Base-by-base conservation (phyloP, 2,113 vertebrate genomes). In the Mustela nigripes region DNA sequence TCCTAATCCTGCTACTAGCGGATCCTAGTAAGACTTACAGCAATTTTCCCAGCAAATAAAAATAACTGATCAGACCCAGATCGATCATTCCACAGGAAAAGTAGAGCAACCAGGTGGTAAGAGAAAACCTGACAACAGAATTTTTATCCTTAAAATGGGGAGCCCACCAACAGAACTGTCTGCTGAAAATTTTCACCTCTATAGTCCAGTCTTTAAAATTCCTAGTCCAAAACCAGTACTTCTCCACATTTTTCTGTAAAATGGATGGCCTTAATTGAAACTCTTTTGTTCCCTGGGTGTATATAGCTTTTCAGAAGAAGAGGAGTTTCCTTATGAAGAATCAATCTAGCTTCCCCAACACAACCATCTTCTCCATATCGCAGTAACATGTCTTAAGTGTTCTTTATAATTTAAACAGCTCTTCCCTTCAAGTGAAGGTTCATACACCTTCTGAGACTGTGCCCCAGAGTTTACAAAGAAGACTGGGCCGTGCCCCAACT, bases 31-130 rank as follows among this genome's bases (percentile, higher is more conserved):
- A 85, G 93, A 85, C 31, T 89, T 89, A 63, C 0, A 91, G 33
- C 95, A 97, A 87, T 82, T 97, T 90, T 67, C 73, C 69, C 28
- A 89, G 42, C 48, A 88, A 92, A 95, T 65, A 95, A 95, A 96
- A 92, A 91, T 48, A 82, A 73, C 18, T 14, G 48, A 89, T 85
- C 71, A 94, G 36, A 93, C 39, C 31, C 69, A 92, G 21, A 92
- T 14, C 36, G 42, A 65, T 62, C 48, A 85, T 50, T 84, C 22
- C 14, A 90, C 5, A 79, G 76, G 33, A 92, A 89, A 96, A 87
- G 26, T 48, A 36, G 10, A 36, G 50, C 48, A 95, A 95, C 1
- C 78, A 93, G 19, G 58, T 15, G 39, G 18, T 87, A 81, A 76
- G 4, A 90, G 45, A 95, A 92, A 53, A 11, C 7, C 15, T 83